These are phyloP conservation scores for Nasonia vitripennis DNA, from an alignment of 1,140 invertebrate species.

Conservation along the genomic window DNA sequence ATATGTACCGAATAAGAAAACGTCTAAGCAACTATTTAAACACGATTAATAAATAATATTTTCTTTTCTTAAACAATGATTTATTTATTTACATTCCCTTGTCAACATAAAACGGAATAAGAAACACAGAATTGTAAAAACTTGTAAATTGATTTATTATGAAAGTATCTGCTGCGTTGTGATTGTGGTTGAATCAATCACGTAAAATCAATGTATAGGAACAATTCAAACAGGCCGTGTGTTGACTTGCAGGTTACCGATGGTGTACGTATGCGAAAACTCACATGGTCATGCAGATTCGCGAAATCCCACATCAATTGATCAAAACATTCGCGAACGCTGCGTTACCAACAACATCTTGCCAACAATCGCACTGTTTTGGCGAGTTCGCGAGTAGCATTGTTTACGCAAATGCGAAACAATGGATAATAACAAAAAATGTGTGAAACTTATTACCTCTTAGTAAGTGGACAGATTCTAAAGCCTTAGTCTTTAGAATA, in stretches of 20 bases:
- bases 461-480: not conserved
- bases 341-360: not conserved
- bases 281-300: not conserved
- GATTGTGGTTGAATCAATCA: no score
- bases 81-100: not conserved
- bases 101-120: not conserved
- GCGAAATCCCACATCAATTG: no score
- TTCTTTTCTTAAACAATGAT: constrained; percentile 51
- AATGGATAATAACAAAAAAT: not conserved
- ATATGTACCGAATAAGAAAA: constrained; percentile 58
- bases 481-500: not conserved
- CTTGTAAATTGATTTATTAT: no score
- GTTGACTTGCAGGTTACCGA: no score
- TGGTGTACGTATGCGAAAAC: no score
- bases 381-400: not conserved
- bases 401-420: not conserved
- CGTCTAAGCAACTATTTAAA: constrained; percentile 66
- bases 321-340: no score
- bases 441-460: not conserved
- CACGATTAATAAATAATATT: constrained; percentile 63
- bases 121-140: no score
- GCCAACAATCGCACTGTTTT: not conserved
- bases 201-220: no score
- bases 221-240: no score
- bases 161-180: no score